These are phyloP conservation scores for Lasioglossum oenotherae DNA, from an alignment of 2,888 invertebrate genomes.

Conservation along the genomic window DNA sequence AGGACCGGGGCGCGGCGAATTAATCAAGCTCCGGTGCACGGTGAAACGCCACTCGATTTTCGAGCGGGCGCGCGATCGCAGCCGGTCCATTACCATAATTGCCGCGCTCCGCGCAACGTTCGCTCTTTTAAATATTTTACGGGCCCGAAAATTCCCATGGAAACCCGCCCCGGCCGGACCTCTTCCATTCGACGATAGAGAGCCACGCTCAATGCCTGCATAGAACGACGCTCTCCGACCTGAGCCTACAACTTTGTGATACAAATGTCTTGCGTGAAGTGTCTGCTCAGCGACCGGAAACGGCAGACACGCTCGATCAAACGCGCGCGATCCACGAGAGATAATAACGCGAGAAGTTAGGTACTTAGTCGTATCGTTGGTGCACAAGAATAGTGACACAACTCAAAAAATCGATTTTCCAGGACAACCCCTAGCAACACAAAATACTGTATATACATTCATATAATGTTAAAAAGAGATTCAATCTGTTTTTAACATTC, in stretches of 20 bases:
- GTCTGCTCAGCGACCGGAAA: not conserved
- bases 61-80: constrained; percentile 30
- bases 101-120: constrained; percentile 21
- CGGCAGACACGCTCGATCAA: not conserved
- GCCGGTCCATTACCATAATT: constrained; percentile 60
- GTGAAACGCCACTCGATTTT: constrained; percentile 42
- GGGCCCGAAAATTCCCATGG: constrained; percentile 26
- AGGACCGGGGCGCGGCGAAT: constrained; percentile 40
- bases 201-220: not conserved
- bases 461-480: too few species aligned
- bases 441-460: too few species aligned
- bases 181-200: not conserved
- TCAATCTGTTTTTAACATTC: too few species aligned
- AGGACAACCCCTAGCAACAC: too few species aligned
- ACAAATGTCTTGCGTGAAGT: not conserved
- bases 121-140: constrained; percentile 31
- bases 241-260: not conserved
- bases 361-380: too few species aligned
- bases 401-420: too few species aligned
- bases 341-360: not conserved
- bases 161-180: not conserved
- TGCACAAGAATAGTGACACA: too few species aligned
- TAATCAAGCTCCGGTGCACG: constrained; percentile 58
- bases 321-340: not conserved
- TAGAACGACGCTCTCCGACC: not conserved